Percentiles rank a stretch among this genome's conserved stretches.
These are phyloP conservation scores for Mesochorus sp. DNA, from an alignment of 2,888 invertebrate species.

Conservation along the genomic window DNA sequence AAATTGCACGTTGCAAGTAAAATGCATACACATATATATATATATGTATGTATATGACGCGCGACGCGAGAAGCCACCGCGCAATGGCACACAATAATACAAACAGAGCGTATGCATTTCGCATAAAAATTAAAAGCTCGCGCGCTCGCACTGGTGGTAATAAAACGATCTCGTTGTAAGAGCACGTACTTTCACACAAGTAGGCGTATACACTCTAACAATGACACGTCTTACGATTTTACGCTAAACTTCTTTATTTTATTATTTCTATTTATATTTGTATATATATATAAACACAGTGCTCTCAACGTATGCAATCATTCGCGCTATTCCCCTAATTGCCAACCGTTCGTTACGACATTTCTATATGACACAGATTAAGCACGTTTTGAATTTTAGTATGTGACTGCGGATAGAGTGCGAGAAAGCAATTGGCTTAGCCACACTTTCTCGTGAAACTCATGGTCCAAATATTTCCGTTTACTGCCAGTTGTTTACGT, in stretches of 20 bases:
- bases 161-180: constrained; percentile 36
- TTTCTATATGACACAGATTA: constrained; percentile 33
- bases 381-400: constrained; percentile 35
- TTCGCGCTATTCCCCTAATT: constrained; percentile 44
- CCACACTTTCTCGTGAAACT: background rate
- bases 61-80: background rate
- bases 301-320: constrained; percentile 4
- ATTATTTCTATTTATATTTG: too few species aligned
- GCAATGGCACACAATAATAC: constrained; percentile 45
- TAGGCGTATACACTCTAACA: background rate
- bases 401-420: background rate
- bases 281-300: too few species aligned
- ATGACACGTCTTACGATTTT: constrained; percentile 33
- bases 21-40: background rate
- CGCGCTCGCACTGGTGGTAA: constrained; percentile 9
- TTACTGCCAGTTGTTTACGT: too few species aligned
- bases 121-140: constrained; percentile 48
- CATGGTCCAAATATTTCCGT: too few species aligned
- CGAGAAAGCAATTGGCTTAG: background rate
- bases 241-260: constrained; percentile 30
- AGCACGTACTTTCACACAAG: constrained; percentile 35
- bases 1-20: constrained; percentile 45
- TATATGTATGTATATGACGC: background rate
- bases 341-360: constrained; percentile 25
- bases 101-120: constrained; percentile 42